These are phyloP conservation scores for Carassius auratus DNA, from an alignment of 2,113 vertebrate species.

Conservation along the genomic window DNA sequence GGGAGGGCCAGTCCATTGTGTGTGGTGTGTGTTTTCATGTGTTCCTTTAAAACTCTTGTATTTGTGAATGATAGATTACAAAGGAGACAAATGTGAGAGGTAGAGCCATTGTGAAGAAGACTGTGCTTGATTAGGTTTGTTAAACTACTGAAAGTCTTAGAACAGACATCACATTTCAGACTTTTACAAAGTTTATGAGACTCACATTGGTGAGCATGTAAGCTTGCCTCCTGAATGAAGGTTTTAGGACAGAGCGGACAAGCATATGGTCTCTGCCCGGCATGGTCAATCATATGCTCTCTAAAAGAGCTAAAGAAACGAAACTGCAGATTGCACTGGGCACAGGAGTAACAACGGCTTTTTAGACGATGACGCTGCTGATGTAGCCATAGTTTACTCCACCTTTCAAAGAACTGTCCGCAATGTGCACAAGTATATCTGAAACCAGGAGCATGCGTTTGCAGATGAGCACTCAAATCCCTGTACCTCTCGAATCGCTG, in stretches of 20 bases:
- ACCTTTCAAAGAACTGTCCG: conserved; percentile 50
- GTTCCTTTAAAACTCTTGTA: conserved; percentile 43
- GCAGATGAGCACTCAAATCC: conserved; percentile 31
- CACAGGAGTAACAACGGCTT: conserved; percentile 54
- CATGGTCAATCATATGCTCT: conserved; percentile 61
- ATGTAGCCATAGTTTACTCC: conserved; percentile 57
- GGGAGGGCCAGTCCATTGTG: conserved; percentile 24
- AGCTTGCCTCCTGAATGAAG: conserved; percentile 27
- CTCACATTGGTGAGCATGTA: conserved; percentile 39
- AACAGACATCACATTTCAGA: conserved; percentile 58
- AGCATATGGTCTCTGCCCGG: conserved; percentile 36
- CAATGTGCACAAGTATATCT: conserved; percentile 50
- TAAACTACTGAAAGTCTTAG: conserved; percentile 54
- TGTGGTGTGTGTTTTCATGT: conserved; percentile 44
- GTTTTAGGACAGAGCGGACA: conserved; percentile 50
- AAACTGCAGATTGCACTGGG: conserved; percentile 58
- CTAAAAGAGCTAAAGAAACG: conserved; percentile 56
- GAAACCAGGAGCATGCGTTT: conserved; percentile 28
- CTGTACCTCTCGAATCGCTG: conserved; percentile 3
- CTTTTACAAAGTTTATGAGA: conserved; percentile 13
- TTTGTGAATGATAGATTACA: conserved; percentile 52
- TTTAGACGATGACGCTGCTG: conserved; percentile 41
- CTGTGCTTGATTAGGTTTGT: conserved; percentile 58
- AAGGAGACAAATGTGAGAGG: conserved; percentile 43
- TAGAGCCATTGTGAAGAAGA: conserved; percentile 56